Percentiles rank a stretch among this genome's conserved stretches.
phyloP scores from a whole-genome alignment of 2,797 vertebrate species.

The Xenopus petersii region DNA sequence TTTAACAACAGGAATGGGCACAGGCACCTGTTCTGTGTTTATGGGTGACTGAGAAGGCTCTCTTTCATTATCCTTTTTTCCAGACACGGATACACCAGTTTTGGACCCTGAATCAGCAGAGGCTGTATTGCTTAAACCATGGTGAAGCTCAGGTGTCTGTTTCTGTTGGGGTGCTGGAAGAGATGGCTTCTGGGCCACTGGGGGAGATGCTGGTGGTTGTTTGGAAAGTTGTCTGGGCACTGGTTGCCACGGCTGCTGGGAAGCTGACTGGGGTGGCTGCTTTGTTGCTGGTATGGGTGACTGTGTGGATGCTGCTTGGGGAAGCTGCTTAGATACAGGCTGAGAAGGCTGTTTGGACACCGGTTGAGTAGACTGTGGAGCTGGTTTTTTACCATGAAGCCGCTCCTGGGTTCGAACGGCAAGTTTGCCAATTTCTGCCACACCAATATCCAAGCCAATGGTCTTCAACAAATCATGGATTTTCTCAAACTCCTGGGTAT shows the following conservation, averaged over 20 bases:
- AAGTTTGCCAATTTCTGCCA: slow-evolving; percentile 83
- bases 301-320: slow-evolving; percentile 59
- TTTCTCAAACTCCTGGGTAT: slow-evolving; percentile 82
- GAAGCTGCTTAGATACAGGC: slow-evolving; percentile 48
- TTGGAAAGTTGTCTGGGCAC: no score
- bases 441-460: slow-evolving; percentile 86
- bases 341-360: slow-evolving; percentile 36
- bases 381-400: slow-evolving; percentile 83
- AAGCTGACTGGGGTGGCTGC: slow-evolving; percentile 54
- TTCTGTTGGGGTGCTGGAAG: background rate
- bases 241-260: slow-evolving; percentile 47
- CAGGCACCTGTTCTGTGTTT: slow-evolving; percentile 32
- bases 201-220: background rate
- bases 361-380: slow-evolving; percentile 60
- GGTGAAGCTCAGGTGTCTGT: background rate
- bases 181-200: background rate
- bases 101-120: slow-evolving; percentile 4
- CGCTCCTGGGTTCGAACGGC: slow-evolving; percentile 86
- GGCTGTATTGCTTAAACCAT: background rate
- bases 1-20: slow-evolving; percentile 6
- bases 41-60: background rate
- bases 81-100: slow-evolving; percentile 56
- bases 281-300: slow-evolving; percentile 60
- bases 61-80: background rate
- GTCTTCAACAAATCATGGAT: slow-evolving; percentile 89